Percentiles rank a stretch among this genome's conserved stretches.
These are phyloP conservation scores for Bradysia coprophila DNA, from an alignment of 1,140 invertebrate species.

Conservation along the genomic window DNA sequence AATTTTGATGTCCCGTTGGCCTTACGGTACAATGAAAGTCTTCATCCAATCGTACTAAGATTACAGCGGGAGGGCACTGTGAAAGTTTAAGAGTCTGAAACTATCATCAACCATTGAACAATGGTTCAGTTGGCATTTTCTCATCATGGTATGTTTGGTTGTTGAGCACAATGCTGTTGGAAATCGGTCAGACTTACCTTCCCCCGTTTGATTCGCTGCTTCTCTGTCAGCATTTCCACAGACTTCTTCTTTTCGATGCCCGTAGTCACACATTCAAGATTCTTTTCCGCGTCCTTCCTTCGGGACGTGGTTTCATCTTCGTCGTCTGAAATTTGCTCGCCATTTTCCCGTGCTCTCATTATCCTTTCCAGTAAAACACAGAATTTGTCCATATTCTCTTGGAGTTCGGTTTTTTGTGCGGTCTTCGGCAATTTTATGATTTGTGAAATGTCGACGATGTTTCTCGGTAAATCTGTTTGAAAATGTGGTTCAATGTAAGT, in stretches of 20 bases:
- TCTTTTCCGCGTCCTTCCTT: no score
- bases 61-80: conserved; percentile 20
- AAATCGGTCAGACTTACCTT: not conserved
- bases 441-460: not conserved
- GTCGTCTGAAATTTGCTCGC: not conserved
- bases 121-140: not conserved
- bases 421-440: not conserved
- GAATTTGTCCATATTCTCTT: not conserved
- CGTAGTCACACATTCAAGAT: not conserved
- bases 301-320: not conserved
- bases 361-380: not conserved
- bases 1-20: conserved; percentile 15
- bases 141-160: not conserved
- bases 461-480: not conserved
- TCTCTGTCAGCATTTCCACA: not conserved
- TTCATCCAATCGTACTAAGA: conserved; percentile 16
- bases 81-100: conserved; percentile 4
- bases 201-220: not conserved
- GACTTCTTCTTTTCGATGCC: not conserved
- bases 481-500: no score
- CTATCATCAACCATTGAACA: not conserved
- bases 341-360: not conserved
- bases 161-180: not conserved
- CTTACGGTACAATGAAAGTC: conserved; percentile 16
- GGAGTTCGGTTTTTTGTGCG: not conserved